These are phyloP conservation scores for Spicauda simplicius DNA, from an alignment of 2,888 invertebrate species.

Conservation along the genomic window DNA sequence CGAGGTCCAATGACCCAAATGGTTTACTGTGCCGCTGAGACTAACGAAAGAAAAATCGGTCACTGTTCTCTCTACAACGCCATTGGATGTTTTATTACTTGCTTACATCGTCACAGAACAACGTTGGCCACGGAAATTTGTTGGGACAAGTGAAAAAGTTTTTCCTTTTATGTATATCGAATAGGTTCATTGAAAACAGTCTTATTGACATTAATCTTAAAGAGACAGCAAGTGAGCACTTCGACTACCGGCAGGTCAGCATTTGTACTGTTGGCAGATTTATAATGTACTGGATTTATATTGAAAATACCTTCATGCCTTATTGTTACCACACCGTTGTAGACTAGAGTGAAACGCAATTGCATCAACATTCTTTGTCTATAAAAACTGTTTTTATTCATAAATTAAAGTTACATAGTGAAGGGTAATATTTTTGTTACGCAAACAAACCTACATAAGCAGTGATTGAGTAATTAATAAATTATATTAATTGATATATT, in stretches of 20 bases:
- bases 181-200: not conserved
- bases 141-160: not conserved
- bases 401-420: not conserved
- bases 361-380: no score
- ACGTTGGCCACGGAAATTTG: not conserved
- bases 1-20: constrained; percentile 84
- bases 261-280: no score
- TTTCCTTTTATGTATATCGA: not conserved
- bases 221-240: no score
- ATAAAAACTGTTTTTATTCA: not conserved
- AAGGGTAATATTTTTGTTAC: constrained; percentile 2
- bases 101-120: not conserved
- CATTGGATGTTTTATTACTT: not conserved
- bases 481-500: not conserved
- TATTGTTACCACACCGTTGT: no score
- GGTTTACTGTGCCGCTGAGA: constrained; percentile 74
- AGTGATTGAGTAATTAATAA: not conserved
- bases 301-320: no score
- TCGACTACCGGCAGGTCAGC: no score
- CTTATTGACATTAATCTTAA: no score
- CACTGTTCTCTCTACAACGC: constrained; percentile 54
- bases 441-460: not conserved
- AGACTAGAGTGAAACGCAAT: no score
- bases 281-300: no score
- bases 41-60: constrained; percentile 78